These are phyloP conservation scores for Pardalotus punctatus DNA, from an alignment of 2,113 vertebrate species.

Conservation along the genomic window DNA sequence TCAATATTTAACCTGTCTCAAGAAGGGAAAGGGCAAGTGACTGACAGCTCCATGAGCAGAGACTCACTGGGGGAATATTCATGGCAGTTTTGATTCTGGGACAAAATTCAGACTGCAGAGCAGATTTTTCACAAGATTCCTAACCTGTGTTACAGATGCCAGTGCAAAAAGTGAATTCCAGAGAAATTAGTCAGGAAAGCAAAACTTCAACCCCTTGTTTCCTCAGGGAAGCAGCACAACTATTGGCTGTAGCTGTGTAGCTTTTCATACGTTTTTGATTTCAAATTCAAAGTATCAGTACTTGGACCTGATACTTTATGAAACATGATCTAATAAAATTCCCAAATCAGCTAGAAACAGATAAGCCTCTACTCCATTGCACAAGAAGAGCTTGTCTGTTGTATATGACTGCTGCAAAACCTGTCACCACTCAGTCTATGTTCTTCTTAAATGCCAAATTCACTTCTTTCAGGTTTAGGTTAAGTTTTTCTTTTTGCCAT, in stretches of 20 bases:
- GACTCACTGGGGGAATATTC: neutral
- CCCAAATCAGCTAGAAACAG: neutral
- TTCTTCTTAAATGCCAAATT: neutral
- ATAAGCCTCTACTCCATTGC: neutral
- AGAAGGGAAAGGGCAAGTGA: neutral
- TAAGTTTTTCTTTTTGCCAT: neutral
- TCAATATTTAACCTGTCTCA: neutral
- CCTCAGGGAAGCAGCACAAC: neutral
- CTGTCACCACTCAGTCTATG: neutral
- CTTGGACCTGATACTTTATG: neutral
- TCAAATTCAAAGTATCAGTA: neutral
- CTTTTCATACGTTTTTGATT: neutral
- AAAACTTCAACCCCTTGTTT: neutral
- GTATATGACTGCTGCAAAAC: neutral
- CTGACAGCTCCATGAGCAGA: neutral
- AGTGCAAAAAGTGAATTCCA: neutral
- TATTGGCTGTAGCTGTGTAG: neutral
- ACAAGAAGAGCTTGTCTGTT: neutral
- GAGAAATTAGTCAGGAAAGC: neutral
- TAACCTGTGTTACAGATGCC: neutral
- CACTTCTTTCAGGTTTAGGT: neutral
- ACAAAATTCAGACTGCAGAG: neutral
- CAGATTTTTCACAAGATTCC: neutral
- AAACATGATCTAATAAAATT: neutral
- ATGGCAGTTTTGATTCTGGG: neutral